Base-by-base conservation (phyloP, 2,113 vertebrate genomes). In the Macrotis lagotis region DNA sequence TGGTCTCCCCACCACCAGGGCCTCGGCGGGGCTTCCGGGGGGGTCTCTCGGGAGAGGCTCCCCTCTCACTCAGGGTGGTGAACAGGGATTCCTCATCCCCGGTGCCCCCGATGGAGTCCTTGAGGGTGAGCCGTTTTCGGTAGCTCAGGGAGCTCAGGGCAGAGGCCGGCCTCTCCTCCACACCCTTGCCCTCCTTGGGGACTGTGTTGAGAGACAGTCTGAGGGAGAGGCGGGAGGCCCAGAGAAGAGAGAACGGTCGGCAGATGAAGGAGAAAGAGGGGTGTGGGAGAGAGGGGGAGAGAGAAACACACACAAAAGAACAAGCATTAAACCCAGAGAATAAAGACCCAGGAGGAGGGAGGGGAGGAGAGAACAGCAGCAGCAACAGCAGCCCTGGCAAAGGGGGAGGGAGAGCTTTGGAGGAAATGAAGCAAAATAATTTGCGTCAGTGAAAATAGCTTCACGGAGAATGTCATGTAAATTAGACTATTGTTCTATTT, bases 61-160 rank as follows among this genome's bases (percentile, higher is more conserved):
- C 97, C 31, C 98, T 98, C 97, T 99, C 98, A 26, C 99, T 98
- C 12, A 99, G 98, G 2, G 99, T 89, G 51, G 98, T 99, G 97
- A 99, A 98, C 55, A 99, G 99, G 0, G 98, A 99, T 94, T 98
- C 99, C 94, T 99, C 98, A 0, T 99, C 99, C 90, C 99, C 99
- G 3, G 98, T 98, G 90, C 99, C 99, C 19, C 99, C 98, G 49
- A 99, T 99, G 90, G 99, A 99, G 92, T 99, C 99, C 97, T 99
- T 99, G 25, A 99, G 96, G 95, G 98, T 98, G 44, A 98, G 98
- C 44, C 99, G 98, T 97, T 99, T 99, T 97, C 99, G 99, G 97
- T 99, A 99, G 98, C 99, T 99, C 92, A 99, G 99, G 16, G 99
- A 99, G 98, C 99, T 99, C 98, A 99, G 98, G 48, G 98, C 99